A percentile compares a stretch with the other conserved stretches of the same genome.
phyloP scores from a whole-genome alignment of 2,797 vertebrate species.

The Mormyrops boulengeri region DNA sequence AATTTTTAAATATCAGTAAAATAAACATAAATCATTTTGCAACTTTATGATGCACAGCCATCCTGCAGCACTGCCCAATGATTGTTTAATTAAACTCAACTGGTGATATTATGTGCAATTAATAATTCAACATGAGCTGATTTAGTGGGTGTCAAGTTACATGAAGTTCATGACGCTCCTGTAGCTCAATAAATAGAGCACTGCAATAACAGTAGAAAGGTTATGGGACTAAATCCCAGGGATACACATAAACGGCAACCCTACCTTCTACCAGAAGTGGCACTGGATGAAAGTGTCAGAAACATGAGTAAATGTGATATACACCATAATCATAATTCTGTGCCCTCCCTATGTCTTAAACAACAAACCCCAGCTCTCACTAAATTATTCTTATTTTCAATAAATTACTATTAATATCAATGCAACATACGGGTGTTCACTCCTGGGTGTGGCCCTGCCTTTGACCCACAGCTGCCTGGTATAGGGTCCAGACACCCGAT shows the following conservation, averaged over 20 bases:
- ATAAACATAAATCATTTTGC: constrained; percentile 4
- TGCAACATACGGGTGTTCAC: neutral
- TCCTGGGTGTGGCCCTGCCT: neutral
- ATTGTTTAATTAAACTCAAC: constrained; percentile 5
- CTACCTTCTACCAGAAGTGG: neutral
- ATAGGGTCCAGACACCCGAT: neutral
- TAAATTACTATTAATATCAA: neutral
- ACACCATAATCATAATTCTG: neutral
- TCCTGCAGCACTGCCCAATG: neutral
- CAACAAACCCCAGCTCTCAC: neutral
- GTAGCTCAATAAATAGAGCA: neutral
- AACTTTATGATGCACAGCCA: neutral
- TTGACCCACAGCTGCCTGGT: neutral
- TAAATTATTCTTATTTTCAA: neutral
- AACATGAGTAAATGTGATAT: neutral
- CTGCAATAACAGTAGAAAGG: neutral
- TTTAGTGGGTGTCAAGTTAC: neutral
- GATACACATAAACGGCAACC: neutral
- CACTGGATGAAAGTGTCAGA: neutral
- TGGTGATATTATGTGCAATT: constrained; percentile 3
- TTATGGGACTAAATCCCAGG: neutral
- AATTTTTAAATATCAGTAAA: constrained; percentile 3
- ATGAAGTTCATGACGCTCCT: neutral
- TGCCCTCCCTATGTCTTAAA: neutral
- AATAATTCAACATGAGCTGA: constrained; percentile 1